phyloP scores from a whole-genome alignment of 1,140 invertebrate species.

The Heliothis virescens region DNA sequence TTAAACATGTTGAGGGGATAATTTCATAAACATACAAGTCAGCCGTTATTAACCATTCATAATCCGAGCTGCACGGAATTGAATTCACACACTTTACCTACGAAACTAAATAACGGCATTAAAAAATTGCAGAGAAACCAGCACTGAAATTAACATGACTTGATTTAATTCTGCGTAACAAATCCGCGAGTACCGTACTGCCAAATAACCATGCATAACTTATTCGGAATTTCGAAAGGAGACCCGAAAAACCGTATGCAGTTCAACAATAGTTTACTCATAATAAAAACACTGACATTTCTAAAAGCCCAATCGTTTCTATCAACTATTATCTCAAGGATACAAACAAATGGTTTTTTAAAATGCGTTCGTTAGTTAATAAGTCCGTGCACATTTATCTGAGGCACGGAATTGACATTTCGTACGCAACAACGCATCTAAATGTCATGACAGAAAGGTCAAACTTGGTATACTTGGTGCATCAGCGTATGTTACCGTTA shows the following conservation, averaged over 20 bases:
- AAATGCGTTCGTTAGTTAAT: constrained; percentile 54
- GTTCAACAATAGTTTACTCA: neutral
- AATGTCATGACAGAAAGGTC: constrained; percentile 77
- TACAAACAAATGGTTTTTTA: constrained; percentile 23
- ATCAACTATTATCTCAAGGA: constrained; percentile 11
- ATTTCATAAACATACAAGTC: too few relatives aligned
- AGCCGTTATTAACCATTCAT: too few relatives aligned
- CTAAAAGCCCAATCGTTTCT: constrained; percentile 15
- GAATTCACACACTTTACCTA: too few relatives aligned
- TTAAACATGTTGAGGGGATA: too few relatives aligned
- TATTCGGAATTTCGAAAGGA: constrained; percentile 2
- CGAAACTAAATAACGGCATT: neutral
- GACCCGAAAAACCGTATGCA: neutral
- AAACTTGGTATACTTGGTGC: constrained; percentile 56
- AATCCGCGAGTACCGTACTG: constrained; percentile 2
- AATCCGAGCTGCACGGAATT: too few relatives aligned
- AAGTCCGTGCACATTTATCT: constrained; percentile 61
- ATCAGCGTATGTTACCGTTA: constrained; percentile 44
- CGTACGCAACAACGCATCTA: constrained; percentile 71
- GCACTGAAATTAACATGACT: neutral
- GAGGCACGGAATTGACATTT: constrained; percentile 80
- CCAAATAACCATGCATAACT: constrained; percentile 8
- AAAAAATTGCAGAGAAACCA: constrained; percentile 4
- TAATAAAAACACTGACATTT: constrained; percentile 27
- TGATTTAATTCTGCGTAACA: constrained; percentile 10